These are phyloP conservation scores for Coranthus polyacanthus DNA, from an alignment of 2,797 vertebrate genomes.

Conservation along the genomic window DNA sequence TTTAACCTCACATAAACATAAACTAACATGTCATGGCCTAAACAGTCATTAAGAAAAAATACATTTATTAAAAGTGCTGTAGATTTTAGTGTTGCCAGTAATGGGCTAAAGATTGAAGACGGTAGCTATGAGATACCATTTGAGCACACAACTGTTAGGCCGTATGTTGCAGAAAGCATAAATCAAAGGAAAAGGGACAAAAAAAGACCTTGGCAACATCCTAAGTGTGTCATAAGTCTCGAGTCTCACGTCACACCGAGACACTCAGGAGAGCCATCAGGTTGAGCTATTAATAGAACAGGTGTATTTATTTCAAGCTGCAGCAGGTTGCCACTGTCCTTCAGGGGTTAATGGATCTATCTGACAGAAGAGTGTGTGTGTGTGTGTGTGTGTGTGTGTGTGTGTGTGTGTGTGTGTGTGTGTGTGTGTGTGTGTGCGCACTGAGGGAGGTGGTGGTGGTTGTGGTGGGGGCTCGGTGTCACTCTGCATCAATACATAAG, in stretches of 20 bases:
- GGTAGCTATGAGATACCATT: too few relatives aligned
- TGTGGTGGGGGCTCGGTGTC: conserved; percentile 32
- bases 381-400: neutral
- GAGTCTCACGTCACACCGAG: conserved; percentile 22
- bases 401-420: neutral
- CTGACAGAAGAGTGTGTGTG: conserved; percentile 17
- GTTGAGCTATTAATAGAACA: conserved; percentile 55
- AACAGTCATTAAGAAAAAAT: too few relatives aligned
- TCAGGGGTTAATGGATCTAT: conserved; percentile 63
- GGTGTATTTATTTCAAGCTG: conserved; percentile 32
- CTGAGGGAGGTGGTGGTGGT: neutral
- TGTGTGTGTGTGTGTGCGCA: conserved; percentile 18
- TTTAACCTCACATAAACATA: too few relatives aligned
- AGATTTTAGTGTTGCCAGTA: too few relatives aligned
- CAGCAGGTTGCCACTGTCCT: conserved; percentile 36
- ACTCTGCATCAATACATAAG: conserved; percentile 71
- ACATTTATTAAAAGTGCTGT: too few relatives aligned
- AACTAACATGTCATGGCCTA: too few relatives aligned
- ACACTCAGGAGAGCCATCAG: conserved; percentile 20
- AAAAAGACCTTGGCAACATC: conserved; percentile 8
- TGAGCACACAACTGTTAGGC: neutral
- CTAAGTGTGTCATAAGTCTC: conserved; percentile 15
- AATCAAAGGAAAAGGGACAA: neutral
- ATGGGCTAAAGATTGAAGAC: too few relatives aligned
- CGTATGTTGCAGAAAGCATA: conserved; percentile 1